These are phyloP conservation scores for Coranthus polyacanthus DNA, from an alignment of 2,797 vertebrate species.

Conservation along the genomic window DNA sequence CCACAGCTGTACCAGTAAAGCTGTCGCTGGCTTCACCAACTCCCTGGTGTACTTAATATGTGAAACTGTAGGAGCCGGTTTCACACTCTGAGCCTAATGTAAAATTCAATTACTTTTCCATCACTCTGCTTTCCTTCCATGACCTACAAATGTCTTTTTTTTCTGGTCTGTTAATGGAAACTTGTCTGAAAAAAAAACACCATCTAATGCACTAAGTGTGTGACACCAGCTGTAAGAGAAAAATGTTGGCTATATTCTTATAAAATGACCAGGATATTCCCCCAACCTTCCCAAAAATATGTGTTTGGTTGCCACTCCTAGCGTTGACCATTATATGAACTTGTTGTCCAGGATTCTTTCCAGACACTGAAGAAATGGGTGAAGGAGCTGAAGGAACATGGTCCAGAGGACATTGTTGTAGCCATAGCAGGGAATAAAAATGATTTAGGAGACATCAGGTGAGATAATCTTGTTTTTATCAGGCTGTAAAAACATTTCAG, in stretches of 20 bases:
- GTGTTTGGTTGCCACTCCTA: neutral
- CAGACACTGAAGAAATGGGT: constrained; percentile 99
- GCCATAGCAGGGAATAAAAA: constrained; percentile 99
- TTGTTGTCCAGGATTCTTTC: constrained; percentile 93
- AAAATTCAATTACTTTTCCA: constrained; percentile 54
- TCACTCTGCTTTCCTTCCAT: constrained; percentile 30
- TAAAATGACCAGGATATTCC: constrained; percentile 1
- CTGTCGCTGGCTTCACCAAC: constrained; percentile 6
- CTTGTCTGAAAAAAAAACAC: constrained; percentile 26
- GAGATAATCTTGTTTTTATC: constrained; percentile 1
- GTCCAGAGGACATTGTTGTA: constrained; percentile 98
- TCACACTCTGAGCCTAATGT: constrained; percentile 18
- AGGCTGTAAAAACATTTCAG: neutral
- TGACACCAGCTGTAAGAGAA: constrained; percentile 21
- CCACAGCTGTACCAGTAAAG: neutral
- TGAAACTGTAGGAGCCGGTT: constrained; percentile 23
- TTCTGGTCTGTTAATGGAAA: constrained; percentile 64
- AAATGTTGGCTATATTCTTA: constrained; percentile 16
- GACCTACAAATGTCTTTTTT: constrained; percentile 53
- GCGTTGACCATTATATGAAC: constrained; percentile 19
- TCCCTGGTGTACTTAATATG: constrained; percentile 6
- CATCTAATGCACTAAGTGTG: constrained; percentile 18
- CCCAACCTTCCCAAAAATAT: neutral
- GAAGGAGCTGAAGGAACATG: constrained; percentile 97
- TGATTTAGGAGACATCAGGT: constrained; percentile 98